These are phyloP conservation scores for Mohoua ochrocephala DNA, from an alignment of 2,113 vertebrate genomes.

Conservation along the genomic window DNA sequence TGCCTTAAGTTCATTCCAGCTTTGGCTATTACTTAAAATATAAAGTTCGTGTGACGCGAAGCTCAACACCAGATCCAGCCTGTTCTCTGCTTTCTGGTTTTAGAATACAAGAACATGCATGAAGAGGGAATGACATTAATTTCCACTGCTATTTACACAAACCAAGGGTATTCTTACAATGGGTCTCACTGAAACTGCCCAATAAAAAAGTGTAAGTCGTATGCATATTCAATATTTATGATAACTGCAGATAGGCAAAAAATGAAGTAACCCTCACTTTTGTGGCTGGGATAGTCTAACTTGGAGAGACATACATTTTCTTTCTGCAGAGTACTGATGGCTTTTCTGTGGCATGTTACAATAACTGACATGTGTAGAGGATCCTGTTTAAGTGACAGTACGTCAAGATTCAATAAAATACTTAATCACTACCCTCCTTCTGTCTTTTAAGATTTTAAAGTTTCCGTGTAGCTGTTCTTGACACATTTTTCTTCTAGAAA, in stretches of 20 bases:
- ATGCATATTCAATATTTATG: background rate
- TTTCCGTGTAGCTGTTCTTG: background rate
- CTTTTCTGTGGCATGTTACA: background rate
- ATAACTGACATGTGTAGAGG: background rate
- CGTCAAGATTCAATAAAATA: background rate
- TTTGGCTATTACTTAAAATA: background rate
- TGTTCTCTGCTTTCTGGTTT: background rate
- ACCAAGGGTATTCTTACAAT: background rate
- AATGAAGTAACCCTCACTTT: background rate
- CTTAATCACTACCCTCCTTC: background rate
- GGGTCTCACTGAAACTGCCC: background rate
- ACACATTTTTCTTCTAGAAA: background rate
- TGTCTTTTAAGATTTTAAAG: background rate
- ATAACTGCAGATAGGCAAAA: background rate
- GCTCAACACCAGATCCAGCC: background rate
- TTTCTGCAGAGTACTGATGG: background rate
- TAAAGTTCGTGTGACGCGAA: background rate
- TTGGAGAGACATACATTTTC: background rate
- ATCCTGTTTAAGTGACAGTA: background rate
- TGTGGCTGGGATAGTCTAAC: background rate
- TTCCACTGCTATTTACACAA: background rate
- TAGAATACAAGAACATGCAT: background rate
- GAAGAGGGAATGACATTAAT: background rate
- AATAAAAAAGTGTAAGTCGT: background rate
- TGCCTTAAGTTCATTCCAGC: background rate